These are phyloP conservation scores for Felis chaus DNA, from an alignment of 2,113 vertebrate species.

Conservation along the genomic window DNA sequence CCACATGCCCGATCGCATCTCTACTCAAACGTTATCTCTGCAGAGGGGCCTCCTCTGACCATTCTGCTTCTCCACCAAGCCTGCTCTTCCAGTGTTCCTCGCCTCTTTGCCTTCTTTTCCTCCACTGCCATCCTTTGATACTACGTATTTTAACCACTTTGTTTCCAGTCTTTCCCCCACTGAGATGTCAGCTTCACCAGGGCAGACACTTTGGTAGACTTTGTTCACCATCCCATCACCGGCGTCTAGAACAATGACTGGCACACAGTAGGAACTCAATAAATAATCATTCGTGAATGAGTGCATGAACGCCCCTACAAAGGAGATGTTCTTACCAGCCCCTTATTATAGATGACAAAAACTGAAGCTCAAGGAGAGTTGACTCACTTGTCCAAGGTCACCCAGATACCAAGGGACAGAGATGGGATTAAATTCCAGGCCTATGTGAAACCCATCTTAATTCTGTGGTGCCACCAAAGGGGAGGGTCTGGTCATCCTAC, in stretches of 20 bases:
- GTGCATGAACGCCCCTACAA: not conserved
- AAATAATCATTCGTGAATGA: not conserved
- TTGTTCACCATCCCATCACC: not conserved
- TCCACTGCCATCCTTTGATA: not conserved
- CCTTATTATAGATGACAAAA: slow-evolving; percentile 17
- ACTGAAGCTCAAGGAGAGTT: not conserved
- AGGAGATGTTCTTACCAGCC: not conserved
- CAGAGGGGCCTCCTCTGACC: not conserved
- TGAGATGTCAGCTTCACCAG: not conserved
- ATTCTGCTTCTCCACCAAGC: not conserved
- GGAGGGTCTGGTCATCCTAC: not conserved
- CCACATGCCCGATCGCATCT: not conserved
- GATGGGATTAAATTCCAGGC: not conserved
- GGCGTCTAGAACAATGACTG: not conserved
- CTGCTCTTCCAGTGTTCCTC: not conserved
- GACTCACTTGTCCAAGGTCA: not conserved
- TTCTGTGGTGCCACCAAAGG: not conserved
- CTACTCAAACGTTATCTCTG: not conserved
- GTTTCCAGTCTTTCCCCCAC: not conserved
- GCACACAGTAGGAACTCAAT: not conserved
- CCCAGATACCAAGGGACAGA: slow-evolving; percentile 5
- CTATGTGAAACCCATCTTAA: not conserved
- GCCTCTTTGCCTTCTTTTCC: not conserved
- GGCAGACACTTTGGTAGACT: not conserved
- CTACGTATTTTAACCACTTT: not conserved